A percentile compares a stretch with the other conserved stretches of the same genome.
phyloP scores from a whole-genome alignment of 2,113 vertebrate species.

The Fukomys damarensis region DNA sequence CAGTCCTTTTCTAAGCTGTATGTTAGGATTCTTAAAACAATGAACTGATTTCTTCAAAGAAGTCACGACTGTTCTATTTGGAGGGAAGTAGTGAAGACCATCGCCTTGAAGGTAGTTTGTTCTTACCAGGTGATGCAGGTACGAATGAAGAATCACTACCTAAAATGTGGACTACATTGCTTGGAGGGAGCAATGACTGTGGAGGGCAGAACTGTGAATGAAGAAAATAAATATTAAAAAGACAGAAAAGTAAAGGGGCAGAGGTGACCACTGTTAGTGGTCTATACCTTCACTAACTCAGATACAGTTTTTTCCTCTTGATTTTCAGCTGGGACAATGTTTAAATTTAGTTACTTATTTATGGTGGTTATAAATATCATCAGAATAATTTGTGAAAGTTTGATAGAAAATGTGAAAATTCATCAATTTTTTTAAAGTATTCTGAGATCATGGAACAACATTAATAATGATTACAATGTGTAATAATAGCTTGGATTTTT shows the following conservation, averaged over 20 bases:
- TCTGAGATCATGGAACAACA: not conserved
- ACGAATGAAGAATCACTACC: not conserved
- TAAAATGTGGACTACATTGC: not conserved
- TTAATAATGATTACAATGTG: not conserved
- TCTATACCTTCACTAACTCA: not conserved
- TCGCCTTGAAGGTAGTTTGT: not conserved
- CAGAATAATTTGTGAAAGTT: not conserved
- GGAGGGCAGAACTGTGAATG: not conserved
- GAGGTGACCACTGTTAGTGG: not conserved
- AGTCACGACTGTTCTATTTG: not conserved
- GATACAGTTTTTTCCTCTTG: fast-evolving
- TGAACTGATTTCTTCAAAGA: not conserved
- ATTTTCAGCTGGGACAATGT: not conserved
- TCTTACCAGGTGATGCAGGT: not conserved
- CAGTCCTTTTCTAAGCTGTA: slow-evolving; percentile 7
- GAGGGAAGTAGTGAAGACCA: too few species aligned
- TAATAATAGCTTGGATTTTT: not conserved
- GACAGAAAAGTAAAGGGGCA: not conserved
- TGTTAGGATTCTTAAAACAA: slow-evolving; percentile 36
- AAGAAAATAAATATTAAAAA: not conserved
- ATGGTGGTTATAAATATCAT: not conserved
- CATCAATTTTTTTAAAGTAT: not conserved
- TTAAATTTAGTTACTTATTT: not conserved
- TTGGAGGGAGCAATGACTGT: not conserved
- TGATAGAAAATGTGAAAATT: not conserved